Evolutionary conservation across 2,888 invertebrate genomes (phyloP).

Genomic region (Microctonus aethiopoides): DNA sequence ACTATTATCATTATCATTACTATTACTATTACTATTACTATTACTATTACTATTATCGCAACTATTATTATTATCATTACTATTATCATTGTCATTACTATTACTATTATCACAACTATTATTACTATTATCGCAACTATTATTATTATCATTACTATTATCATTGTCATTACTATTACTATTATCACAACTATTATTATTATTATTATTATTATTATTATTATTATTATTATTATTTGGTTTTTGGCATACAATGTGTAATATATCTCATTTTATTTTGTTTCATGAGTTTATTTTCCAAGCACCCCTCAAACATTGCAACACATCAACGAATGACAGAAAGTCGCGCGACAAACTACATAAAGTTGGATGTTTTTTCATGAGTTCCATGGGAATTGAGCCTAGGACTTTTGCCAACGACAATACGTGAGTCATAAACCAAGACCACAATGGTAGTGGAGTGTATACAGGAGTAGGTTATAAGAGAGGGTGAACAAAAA

Average conservation of each 20-base stretch:
- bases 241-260: not conserved
- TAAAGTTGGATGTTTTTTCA: slow-evolving; percentile 39
- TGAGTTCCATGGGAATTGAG: slow-evolving; percentile 42
- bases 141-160: too few species aligned
- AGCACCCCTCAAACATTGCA: not conserved
- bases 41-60: too few species aligned
- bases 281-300: slow-evolving; percentile 11
- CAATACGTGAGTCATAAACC: slow-evolving; percentile 40
- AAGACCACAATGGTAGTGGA: slow-evolving; percentile 32
- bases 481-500: slow-evolving; percentile 9
- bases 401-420: slow-evolving; percentile 26
- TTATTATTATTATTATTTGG: too few species aligned
- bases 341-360: slow-evolving; percentile 25
- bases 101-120: too few species aligned
- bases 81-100: too few species aligned
- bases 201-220: too few species aligned
- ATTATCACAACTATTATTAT: too few species aligned
- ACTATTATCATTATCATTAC: too few species aligned
- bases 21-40: too few species aligned
- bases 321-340: slow-evolving; percentile 34
- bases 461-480: slow-evolving; percentile 4
- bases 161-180: too few species aligned
- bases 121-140: too few species aligned
- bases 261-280: slow-evolving; percentile 15
- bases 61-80: too few species aligned